Base-by-base conservation (phyloP, 2,797 vertebrate genomes). In the Anas bernieri region DNA sequence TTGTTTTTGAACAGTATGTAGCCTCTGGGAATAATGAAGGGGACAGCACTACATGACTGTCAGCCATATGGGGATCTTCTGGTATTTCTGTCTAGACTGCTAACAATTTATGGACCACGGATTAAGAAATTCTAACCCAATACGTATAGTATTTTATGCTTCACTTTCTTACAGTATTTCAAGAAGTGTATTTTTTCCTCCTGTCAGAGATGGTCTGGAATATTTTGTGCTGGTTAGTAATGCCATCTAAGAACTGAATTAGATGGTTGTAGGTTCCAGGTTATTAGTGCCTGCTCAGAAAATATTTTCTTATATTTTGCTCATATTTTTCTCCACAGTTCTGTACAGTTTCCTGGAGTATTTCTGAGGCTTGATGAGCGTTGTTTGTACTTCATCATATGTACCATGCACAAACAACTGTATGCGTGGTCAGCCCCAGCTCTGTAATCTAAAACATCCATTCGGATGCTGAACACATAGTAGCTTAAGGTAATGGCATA, bases 1-100 rank as follows among this genome's bases (percentile, higher is more conserved):
- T 95, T 93, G 66, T 7, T 90, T 96, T 76, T 86, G 63, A 93
- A 66, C 31, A 62, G 48, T 76, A 13, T 67, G 39, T 79, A 73
- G 61, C 89, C 67, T 80, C 80, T 82, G 80, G 83, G 54, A 86
- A 61, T 90, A 83, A 69, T 17, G 69, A 83, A 91, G 54, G 61
- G 85, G 33, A 26, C 31, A 76, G 17, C 41, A 46, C 37, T 83
- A 26, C 1, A 1, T 83, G 73, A 63, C 83, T 90, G 33, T 81
- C 85, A 92, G 23, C 52, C 39, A 41, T 63, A 2, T 63, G 63
- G 59, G 50, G 13, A 48, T 84, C 62, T 88, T 91, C 76, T 88
- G 35, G 22, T 94, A 35, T 78, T 90, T 85, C 76, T 94, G 35
- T 78, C 86, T 83, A 62, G 61, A 81, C 79, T 86, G 21, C 33